Evolutionary conservation across 2,113 vertebrate species (phyloP).

Genomic region (Chloropsis hardwickii): DNA sequence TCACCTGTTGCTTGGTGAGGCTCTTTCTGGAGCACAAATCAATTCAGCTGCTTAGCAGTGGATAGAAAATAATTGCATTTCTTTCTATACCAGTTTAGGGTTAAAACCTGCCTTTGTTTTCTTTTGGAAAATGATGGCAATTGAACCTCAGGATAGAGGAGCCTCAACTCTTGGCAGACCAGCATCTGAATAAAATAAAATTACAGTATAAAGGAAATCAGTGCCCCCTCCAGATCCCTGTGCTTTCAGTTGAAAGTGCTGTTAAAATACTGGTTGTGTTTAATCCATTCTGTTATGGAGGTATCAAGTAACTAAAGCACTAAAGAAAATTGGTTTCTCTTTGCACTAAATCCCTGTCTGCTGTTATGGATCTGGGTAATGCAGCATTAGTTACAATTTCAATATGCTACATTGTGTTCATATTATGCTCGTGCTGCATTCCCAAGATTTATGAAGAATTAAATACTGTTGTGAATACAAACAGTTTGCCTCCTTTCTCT

Average conservation of each 20-base stretch:
- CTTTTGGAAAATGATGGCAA: not conserved
- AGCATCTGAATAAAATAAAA: slow-evolving; percentile 65
- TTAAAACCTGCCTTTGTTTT: not conserved
- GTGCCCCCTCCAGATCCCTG: not conserved
- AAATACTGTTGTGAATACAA: not conserved
- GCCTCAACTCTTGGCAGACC: slow-evolving; percentile 16
- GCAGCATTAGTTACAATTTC: not conserved
- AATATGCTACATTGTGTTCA: not conserved
- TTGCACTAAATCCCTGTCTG: slow-evolving; percentile 29
- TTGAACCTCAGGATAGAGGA: slow-evolving; percentile 12
- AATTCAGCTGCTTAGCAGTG: not conserved
- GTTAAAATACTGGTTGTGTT: slow-evolving; percentile 50
- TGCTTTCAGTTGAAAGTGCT: slow-evolving; percentile 44
- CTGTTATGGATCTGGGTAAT: slow-evolving; percentile 5
- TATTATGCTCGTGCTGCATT: not conserved
- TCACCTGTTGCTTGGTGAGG: not conserved
- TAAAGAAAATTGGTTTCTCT: slow-evolving; percentile 74
- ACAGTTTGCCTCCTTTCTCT: not conserved
- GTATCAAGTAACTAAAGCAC: slow-evolving; percentile 60
- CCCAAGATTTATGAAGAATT: not conserved
- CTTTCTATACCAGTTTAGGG: not conserved
- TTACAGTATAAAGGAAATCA: slow-evolving; percentile 30
- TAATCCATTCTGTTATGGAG: slow-evolving; percentile 57
- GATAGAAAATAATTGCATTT: not conserved
- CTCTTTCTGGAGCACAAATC: not conserved